These are phyloP conservation scores for Scolopax mira DNA, from an alignment of 2,113 vertebrate species.

Conservation along the genomic window DNA sequence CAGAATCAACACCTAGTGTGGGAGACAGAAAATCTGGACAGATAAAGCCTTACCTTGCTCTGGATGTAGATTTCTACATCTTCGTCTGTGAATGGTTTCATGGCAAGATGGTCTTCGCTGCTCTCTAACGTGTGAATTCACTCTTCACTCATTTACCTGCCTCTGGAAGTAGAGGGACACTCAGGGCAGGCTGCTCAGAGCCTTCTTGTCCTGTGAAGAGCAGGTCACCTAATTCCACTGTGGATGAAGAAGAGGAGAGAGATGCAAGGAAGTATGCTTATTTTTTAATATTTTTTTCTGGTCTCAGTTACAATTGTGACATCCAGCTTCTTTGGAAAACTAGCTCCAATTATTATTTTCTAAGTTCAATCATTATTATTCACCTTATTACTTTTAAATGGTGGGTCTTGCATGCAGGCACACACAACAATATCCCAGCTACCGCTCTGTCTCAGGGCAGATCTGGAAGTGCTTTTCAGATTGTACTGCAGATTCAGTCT, in stretches of 20 bases:
- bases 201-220: neutral
- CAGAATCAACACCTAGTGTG: constrained; percentile 39
- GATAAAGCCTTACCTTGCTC: constrained; percentile 70
- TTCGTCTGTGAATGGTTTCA: constrained; percentile 72
- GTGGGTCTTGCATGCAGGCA: neutral
- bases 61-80: constrained; percentile 69
- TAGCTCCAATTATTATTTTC: neutral
- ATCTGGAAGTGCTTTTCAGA: neutral
- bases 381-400: neutral
- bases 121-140: neutral
- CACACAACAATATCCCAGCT: neutral
- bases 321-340: neutral
- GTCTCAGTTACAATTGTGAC: neutral
- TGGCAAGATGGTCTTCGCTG: constrained; percentile 57
- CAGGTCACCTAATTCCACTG: neutral
- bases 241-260: constrained; percentile 5
- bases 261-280: neutral
- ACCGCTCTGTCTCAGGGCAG: neutral
- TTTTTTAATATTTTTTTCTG: neutral
- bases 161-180: neutral
- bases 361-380: neutral
- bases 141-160: neutral
- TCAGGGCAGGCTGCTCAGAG: neutral
- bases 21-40: constrained; percentile 3
- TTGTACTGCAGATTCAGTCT: neutral